Base-by-base conservation (phyloP, 2,888 invertebrate genomes). In the Drosophila silvestris region DNA sequence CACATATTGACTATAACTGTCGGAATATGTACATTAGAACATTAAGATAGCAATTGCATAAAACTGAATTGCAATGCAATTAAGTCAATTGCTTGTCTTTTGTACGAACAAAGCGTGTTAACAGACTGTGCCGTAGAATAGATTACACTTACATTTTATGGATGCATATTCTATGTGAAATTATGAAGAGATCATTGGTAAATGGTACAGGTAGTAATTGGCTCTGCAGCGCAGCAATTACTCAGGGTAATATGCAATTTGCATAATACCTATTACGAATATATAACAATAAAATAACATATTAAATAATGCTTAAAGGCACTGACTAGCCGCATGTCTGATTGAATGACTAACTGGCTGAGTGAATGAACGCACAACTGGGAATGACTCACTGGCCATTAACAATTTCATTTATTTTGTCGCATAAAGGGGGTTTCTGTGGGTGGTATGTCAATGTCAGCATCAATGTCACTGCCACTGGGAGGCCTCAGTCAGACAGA, bases 391-490 rank as follows among this genome's bases (percentile, higher is more conserved):
- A 59, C 41, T 82, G 80, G 78, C 82, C 84, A 89, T 91, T 91
- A 88, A 85, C 83, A 91, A 91, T 85, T 85, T 79, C 83, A 91
- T 91, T 91, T 91, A 80, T 82, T 88, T 81, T 86, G 83, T 85
- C 76, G 80, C 83, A 79, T 81, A 73, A 66, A 54, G 56, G 35
- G 70, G 16, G 30, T 58, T 74, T 60, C 77, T 65, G 70, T 70
- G 70, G 78, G 72, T 70, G 78, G 81, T 73, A 67, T 66, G 66
- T 85, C 83, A 89, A 79, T 82, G 86, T 88, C 86, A 86, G 74
- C 83, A 86, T 87, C 84, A 89, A 83, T 77, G 89, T 88, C 87
- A 82, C 70, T 54, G 37, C 41, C 69, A 71, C 50, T 65, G 67
- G 64, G 47, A 6, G 58, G 39, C 35, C 35, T 16, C 54, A 32